phyloP scores from a whole-genome alignment of 2,113 vertebrate genomes.

The Pelecanoides urinatrix region DNA sequence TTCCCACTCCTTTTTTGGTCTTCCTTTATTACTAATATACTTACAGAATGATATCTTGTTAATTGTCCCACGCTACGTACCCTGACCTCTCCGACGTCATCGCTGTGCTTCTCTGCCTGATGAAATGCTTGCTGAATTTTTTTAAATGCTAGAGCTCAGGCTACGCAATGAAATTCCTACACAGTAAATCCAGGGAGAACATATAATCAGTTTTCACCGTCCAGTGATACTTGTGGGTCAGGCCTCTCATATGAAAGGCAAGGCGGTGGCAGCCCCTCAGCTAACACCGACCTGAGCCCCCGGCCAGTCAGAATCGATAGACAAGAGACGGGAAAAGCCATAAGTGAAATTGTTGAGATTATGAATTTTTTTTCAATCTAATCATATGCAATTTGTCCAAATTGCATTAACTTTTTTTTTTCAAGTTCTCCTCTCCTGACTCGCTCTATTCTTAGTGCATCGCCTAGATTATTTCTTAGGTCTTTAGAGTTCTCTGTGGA shows the following conservation, averaged over 20 bases:
- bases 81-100: background rate
- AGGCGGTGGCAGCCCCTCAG: background rate
- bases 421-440: background rate
- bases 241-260: fast-evolving
- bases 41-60: background rate
- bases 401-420: background rate
- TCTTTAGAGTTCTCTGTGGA: background rate
- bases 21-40: constrained; percentile 2
- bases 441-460: background rate
- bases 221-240: background rate
- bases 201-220: background rate
- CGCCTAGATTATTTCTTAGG: background rate
- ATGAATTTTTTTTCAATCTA: background rate
- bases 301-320: fast-evolving
- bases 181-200: fast-evolving
- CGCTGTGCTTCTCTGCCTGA: background rate
- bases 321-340: background rate
- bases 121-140: background rate
- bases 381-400: background rate
- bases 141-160: background rate
- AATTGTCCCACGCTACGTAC: background rate
- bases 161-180: background rate
- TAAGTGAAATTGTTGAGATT: background rate
- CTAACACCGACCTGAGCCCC: background rate
- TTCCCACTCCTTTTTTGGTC: background rate